Evolutionary conservation across 1,140 invertebrate genomes (phyloP).

Genomic region (Anthonomus grandis): DNA sequence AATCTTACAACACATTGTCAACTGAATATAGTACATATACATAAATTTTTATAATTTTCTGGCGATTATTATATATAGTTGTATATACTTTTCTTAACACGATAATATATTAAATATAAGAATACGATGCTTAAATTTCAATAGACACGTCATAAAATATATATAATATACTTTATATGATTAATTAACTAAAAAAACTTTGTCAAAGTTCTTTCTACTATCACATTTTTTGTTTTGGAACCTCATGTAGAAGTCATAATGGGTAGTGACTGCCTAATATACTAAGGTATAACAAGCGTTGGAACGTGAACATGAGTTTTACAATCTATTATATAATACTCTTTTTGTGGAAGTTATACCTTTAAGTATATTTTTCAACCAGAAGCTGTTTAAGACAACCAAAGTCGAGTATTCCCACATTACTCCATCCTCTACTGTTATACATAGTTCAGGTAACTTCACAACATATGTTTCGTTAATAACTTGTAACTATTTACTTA

Average conservation of each 20-base stretch:
- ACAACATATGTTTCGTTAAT: slow-evolving; percentile 18
- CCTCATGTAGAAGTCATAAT: no score
- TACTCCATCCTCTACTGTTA: slow-evolving; percentile 14
- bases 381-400: no score
- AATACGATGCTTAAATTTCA: slow-evolving; percentile 26
- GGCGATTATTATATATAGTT: slow-evolving; percentile 14
- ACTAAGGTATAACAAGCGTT: no score
- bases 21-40: not conserved
- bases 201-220: slow-evolving; percentile 27
- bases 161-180: slow-evolving; percentile 28
- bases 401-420: slow-evolving; percentile 23
- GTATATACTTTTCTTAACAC: slow-evolving; percentile 12
- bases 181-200: slow-evolving; percentile 26
- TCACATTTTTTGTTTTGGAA: slow-evolving; percentile 31
- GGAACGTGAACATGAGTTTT: no score
- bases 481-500: not conserved
- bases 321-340: no score
- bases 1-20: slow-evolving; percentile 15
- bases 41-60: slow-evolving; percentile 7
- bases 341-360: no score
- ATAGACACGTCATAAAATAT: slow-evolving; percentile 31
- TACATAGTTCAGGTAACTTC: slow-evolving; percentile 27
- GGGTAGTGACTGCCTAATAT: no score
- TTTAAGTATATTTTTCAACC: slow-evolving; percentile 16
- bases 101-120: slow-evolving; percentile 26